Evolutionary conservation across 2,113 vertebrate genomes (phyloP).

Genomic region (Thomomys bottae): DNA sequence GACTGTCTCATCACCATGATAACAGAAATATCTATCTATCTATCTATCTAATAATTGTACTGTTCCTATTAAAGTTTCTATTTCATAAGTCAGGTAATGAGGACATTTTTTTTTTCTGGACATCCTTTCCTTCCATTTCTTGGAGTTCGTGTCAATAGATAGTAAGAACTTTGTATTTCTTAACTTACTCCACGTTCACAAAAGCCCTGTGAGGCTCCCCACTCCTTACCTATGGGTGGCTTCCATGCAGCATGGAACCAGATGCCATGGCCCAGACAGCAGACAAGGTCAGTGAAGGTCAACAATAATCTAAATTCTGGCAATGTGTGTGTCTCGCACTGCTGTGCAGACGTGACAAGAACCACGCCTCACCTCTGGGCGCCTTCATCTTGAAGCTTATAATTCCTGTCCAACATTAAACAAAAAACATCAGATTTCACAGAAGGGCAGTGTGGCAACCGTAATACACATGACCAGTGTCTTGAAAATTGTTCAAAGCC

Average conservation of each 20-base stretch:
- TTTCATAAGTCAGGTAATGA: too few relatives aligned
- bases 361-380: neutral
- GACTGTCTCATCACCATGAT: too few relatives aligned
- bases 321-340: rapidly evolving
- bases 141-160: too few relatives aligned
- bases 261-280: too few relatives aligned
- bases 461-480: too few relatives aligned
- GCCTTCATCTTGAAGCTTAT: neutral
- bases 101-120: too few relatives aligned
- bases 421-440: neutral
- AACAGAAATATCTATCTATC: too few relatives aligned
- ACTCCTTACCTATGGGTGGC: neutral
- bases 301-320: neutral
- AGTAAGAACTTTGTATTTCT: neutral
- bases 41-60: too few relatives aligned
- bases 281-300: neutral
- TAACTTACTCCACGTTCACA: neutral
- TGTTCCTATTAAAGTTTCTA: too few relatives aligned
- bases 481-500: neutral
- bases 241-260: neutral
- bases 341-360: too few relatives aligned
- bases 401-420: neutral
- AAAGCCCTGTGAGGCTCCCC: neutral
- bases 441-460: neutral
- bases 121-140: too few relatives aligned